Base-by-base conservation (phyloP, 2,113 vertebrate species). In the Arothron firmamentum region DNA sequence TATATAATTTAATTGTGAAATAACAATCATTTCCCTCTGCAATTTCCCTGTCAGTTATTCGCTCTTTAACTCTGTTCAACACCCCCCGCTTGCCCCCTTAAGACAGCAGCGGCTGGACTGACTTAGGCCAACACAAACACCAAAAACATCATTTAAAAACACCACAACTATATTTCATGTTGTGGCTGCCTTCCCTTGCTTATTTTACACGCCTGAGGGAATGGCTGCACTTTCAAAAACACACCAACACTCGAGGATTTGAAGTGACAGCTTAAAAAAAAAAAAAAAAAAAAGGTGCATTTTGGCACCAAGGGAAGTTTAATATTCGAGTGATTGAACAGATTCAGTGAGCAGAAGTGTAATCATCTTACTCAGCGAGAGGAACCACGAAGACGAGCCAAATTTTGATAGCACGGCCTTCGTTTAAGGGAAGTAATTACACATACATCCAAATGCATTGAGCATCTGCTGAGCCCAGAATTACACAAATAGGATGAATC, bases 1-100 rank as follows among this genome's bases (percentile, higher is more conserved):
- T 84, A 82, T 87, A 84, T 87, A 83, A 89, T 87, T 88, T 87
- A 88, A 89, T 87, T 86, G 84, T 83, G 83, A 85, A 89, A 89
- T 88, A 89, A 89, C 85, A 88, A 87, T 85, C 78, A 83, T 82
- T 84, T 86, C 83, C 84, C 82, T 56, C 84, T 81, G 77, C 72
- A 87, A 87, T 85, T 88, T 88, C 80, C 77, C 82, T 68, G 85
- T 86, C 87, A 85, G 76, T 84, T 84, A 72, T 77, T 80, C 74
- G 82, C 73, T 75, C 66, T 54, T 58, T 85, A 70, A 65, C 67
- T 63, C 59, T 0, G 43, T 52, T 67, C 58, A 48, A 50, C 56
- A 66, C 56, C 63, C 56, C 68, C 49, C 62, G 51, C 53, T 38
- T 56, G 13, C 28, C 61, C 80, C 56, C 49, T 83, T 80, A 85